Conservation (phyloP, 2,797 vertebrate species). For the Peromyscus nudipes region DNA sequence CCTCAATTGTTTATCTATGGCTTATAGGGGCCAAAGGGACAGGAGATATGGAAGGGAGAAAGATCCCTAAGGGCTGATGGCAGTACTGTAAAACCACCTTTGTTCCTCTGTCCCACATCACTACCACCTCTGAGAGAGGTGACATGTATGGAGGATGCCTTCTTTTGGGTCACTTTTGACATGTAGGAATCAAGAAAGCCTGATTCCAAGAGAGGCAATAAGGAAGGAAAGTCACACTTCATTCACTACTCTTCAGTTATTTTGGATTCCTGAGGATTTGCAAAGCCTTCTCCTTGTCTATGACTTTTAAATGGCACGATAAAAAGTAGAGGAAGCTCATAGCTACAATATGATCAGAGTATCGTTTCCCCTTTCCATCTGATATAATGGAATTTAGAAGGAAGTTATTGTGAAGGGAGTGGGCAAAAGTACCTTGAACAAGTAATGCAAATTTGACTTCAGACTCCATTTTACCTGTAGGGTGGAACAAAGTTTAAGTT, state of each 20-base stretch:
- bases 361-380: background rate
- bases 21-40: background rate
- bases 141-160: background rate
- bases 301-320: slow-evolving; percentile 77
- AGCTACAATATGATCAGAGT: slow-evolving; percentile 62
- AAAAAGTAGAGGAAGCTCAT: slow-evolving; percentile 84
- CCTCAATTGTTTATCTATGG: background rate
- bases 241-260: slow-evolving; percentile 23
- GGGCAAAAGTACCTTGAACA: background rate
- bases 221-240: slow-evolving; percentile 10
- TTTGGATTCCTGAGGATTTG: slow-evolving; percentile 87
- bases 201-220: background rate
- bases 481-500: background rate
- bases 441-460: background rate
- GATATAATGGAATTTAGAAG: slow-evolving; percentile 83
- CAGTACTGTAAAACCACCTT: background rate
- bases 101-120: background rate
- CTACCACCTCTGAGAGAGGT: background rate
- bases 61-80: background rate
- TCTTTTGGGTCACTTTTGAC: slow-evolving; percentile 36
- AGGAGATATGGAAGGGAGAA: background rate
- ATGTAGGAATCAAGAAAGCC: background rate
- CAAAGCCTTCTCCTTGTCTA: slow-evolving; percentile 83
- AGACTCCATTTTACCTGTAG: background rate
- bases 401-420: slow-evolving; percentile 62